Base-by-base conservation (phyloP, 2,113 vertebrate species). In the Triplophysa dalaica region DNA sequence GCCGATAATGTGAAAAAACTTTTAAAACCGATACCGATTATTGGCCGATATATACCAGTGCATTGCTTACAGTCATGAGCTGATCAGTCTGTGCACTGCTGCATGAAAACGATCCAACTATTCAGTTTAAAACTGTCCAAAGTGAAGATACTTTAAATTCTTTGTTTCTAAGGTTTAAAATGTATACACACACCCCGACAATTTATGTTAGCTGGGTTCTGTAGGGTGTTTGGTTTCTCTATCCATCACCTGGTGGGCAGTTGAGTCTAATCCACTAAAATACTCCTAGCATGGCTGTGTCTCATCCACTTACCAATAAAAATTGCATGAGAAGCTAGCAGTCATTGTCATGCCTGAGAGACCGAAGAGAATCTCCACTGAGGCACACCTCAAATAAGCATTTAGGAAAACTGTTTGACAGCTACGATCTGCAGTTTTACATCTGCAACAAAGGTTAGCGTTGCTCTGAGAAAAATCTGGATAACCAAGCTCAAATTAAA, bases 261-360 rank as follows among this genome's bases (percentile, higher is more conserved):
- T 58, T 8, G 60, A 77, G n/a, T 64, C 29, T 74, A 43, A 78
- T 58, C 29, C 62, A 61, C 62, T 41, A 45, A 80, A 75, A 62
- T 68, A 75, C 75, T 60, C 78, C 17, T 56, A 82, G 69, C 69
- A 62, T 21, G 66, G 69, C 84, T 85, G 58, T 16, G 19, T 43
- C 77, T 90, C 45, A 84, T 83, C 70, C 70, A 26, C 70, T 63
- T 74, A 79, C 58, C 76, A 77, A 87, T 89, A 90, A 93, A 92
- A 91, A 68, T 77, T 91, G 58, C 81, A 92, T 88, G 87, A 90
- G 64, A 67, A 65, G 52, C 16, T 58, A 26, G 22, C 68, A 66
- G 66, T 69, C 68, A 82, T 78, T 82, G 70, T 76, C 76, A 45
- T 82, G 60, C 73, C 56, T 70, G 48, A 54, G 22, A 70, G 41